Conservation (phyloP, 2,797 vertebrate species). For the Mallotus villosus region DNA sequence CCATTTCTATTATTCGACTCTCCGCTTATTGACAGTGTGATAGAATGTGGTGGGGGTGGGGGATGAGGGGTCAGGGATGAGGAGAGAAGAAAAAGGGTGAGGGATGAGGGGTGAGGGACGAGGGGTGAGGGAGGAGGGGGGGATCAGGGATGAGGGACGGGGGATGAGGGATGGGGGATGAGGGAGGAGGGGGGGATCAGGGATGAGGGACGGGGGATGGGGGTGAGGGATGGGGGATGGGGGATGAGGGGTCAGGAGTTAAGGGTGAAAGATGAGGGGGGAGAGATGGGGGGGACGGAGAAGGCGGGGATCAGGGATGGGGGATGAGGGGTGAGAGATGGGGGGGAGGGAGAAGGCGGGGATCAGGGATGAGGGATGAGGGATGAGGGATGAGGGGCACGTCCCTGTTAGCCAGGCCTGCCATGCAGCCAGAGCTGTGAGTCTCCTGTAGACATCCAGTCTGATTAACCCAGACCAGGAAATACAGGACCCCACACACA, state of each 20-base stretch:
- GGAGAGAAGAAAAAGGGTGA: no score
- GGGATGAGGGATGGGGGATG: not conserved
- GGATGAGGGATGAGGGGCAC: conserved; percentile 25
- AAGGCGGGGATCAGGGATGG: no score
- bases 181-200: not conserved
- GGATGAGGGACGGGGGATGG: conserved; percentile 8
- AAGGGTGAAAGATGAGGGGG: no score
- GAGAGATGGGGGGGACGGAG: not conserved
- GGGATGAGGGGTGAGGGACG: no score
- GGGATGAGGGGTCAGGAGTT: no score
- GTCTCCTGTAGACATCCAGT: conserved; percentile 46
- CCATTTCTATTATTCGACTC: conserved; percentile 29
- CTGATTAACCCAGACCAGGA: conserved; percentile 49
- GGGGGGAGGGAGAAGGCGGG: no score
- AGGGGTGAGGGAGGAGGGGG: not conserved
- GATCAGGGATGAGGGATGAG: no score
- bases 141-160: no score
- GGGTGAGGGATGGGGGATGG: not conserved
- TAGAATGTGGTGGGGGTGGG: conserved; percentile 50
- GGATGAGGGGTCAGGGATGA: no score
- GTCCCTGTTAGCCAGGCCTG: conserved; percentile 60
- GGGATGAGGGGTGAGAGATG: no score
- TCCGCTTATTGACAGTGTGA: conserved; percentile 59
- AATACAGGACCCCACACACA: conserved; percentile 25
- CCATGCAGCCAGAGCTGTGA: conserved; percentile 31